Evolutionary conservation across 2,113 vertebrate genomes (phyloP), one percentile per base, ranked within the genome.

Genomic region (Serinus canaria): DNA sequence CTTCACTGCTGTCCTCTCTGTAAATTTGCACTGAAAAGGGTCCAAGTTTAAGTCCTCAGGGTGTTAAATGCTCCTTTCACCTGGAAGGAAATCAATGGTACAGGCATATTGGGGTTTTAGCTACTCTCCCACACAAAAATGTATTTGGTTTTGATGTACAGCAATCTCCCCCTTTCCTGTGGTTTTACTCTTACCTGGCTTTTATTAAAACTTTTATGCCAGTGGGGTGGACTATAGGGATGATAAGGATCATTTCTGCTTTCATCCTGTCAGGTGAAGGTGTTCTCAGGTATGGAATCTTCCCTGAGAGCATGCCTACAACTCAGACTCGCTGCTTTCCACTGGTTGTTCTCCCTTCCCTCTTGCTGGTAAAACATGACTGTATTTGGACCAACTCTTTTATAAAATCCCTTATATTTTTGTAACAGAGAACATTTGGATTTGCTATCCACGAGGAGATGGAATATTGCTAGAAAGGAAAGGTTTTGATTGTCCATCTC

Each of bases 41-140:
- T 37, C 25, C 28, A 56, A 49, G n/a, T 83, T 90, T 81, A 87
- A 90, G 37, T 39, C 64, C 41, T 81, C 49, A 22, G 33, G 46
- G 68, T 60, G 80, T 91, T 93, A 93, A 95, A 89, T 56, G 41
- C 44, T 90, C 24, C 80, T 49, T 88, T 94, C 59, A 92, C 37
- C 82, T 92, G 88, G 68, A 88, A 95, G 68, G 41, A 93, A 94
- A 90, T 88, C 75, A 95, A 70, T 83, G 72, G 44, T 55, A 77
- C 35, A 44, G 72, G 27, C 44, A 95, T 72, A 80, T 1, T 49
- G 63, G 47, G 59, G 27, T 49, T 93, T 88, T 78, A 31, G 41
- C 68, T 81, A 23, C 28, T 64, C 49, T 68, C 47, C 30, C 47
- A 47, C 39, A 55, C 22, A 47, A 92, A 77, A 83, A 68, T 41